phyloP scores from a whole-genome alignment of 1,140 invertebrate genomes.

The Stegodyphus dumicola region DNA sequence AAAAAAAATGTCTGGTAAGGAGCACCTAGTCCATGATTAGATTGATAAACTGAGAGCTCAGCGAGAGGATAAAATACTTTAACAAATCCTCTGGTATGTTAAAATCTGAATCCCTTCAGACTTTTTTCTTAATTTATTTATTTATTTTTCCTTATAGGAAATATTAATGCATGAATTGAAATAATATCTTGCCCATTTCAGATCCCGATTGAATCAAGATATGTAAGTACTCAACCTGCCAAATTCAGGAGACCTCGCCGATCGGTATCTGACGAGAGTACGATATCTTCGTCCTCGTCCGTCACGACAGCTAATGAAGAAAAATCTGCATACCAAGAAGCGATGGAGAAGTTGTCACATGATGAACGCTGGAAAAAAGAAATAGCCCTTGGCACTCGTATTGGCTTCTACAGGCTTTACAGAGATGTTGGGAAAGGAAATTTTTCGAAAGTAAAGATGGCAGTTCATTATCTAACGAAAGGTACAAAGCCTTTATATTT shows the following conservation, averaged over 20 bases:
- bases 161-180: not conserved
- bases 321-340: conserved; percentile 31
- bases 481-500: conserved; percentile 70
- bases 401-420: conserved; percentile 78
- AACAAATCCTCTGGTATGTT: not conserved
- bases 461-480: conserved; percentile 83
- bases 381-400: conserved; percentile 75
- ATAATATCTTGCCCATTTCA: not conserved
- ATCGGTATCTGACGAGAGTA: conserved; percentile 43
- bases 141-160: not conserved
- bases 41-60: not conserved
- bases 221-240: not conserved
- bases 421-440: conserved; percentile 85
- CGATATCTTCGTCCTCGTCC: conserved; percentile 6
- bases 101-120: not conserved
- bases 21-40: not conserved
- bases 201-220: conserved; percentile 24
- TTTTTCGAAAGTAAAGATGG: conserved; percentile 90
- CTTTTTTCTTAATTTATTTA: not conserved
- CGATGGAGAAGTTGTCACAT: conserved; percentile 64
- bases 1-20: no score
- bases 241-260: conserved; percentile 23
- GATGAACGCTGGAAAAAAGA: conserved; percentile 74
- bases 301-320: not conserved
- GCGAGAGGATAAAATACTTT: not conserved